Evolutionary conservation across 2,797 vertebrate genomes (phyloP).

Genomic region (Centroberyx gerrardi): DNA sequence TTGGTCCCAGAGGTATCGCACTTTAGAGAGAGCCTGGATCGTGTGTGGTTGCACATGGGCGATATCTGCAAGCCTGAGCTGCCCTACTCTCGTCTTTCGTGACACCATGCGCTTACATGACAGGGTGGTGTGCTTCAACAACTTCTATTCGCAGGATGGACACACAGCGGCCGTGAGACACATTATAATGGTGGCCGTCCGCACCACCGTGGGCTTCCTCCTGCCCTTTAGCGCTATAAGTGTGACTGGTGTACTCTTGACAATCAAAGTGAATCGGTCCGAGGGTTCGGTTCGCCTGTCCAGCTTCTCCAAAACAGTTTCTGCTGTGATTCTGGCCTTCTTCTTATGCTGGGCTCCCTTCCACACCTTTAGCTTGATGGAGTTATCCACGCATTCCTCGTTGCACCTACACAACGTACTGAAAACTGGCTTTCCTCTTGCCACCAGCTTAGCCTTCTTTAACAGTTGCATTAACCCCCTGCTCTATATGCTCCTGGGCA

Average conservation of each 20-base stretch:
- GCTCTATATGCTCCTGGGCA: conserved; percentile 93
- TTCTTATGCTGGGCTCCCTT: conserved; percentile 96
- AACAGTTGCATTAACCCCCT: conserved; percentile 97
- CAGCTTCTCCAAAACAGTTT: conserved; percentile 92
- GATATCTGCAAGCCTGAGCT: conserved; percentile 85
- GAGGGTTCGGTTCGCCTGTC: conserved; percentile 81
- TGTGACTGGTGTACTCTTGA: conserved; percentile 89
- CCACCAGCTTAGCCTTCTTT: conserved; percentile 94
- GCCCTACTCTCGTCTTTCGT: conserved; percentile 90
- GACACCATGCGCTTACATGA: conserved; percentile 84
- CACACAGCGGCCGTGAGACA: conserved; percentile 84
- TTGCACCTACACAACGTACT: conserved; percentile 81
- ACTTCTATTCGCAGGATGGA: conserved; percentile 86
- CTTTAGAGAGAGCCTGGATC: conserved; percentile 72
- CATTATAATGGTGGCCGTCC: conserved; percentile 87
- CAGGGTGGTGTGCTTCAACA: conserved; percentile 93
- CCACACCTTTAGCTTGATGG: conserved; percentile 94
- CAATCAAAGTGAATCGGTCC: conserved; percentile 84
- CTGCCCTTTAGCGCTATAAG: conserved; percentile 92
- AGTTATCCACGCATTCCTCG: conserved; percentile 89
- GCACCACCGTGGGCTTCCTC: conserved; percentile 91
- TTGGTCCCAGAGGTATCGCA: conserved; percentile 86
- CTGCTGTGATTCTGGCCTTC: conserved; percentile 92
- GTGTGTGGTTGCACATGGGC: conserved; percentile 88
- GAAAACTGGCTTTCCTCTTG: conserved; percentile 91